Evolutionary conservation across 2,888 invertebrate species (phyloP).

Genomic region (Panopea generosa): DNA sequence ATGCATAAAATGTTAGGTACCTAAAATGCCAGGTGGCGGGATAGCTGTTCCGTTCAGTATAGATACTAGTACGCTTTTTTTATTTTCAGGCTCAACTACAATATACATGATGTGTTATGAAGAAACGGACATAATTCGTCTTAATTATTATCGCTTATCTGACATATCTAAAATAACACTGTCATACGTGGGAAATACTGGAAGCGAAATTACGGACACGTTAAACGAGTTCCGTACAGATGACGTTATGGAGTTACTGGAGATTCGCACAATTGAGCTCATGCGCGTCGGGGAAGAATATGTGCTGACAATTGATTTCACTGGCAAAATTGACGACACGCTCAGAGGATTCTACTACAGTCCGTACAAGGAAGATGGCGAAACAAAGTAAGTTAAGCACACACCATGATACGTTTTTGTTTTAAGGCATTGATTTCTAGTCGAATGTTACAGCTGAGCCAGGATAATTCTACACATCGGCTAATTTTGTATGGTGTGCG

Average conservation of each 20-base stretch:
- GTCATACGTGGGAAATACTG: not conserved
- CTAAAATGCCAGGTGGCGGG: too few species aligned
- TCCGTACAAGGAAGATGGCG: conserved; percentile 43
- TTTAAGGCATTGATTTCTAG: too few species aligned
- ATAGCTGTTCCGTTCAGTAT: too few species aligned
- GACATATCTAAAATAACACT: too few species aligned
- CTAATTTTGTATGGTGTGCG: too few species aligned
- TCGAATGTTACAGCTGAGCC: too few species aligned
- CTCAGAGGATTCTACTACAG: conserved; percentile 48
- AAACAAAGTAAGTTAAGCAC: conserved; percentile 42
- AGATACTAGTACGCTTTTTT: too few species aligned
- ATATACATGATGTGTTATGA: conserved; percentile 31
- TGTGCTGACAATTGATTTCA: conserved; percentile 26
- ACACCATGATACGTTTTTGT: not conserved
- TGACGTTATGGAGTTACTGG: conserved; percentile 23
- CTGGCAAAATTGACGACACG: conserved; percentile 16
- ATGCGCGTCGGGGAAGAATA: conserved; percentile 29
- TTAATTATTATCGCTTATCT: too few species aligned
- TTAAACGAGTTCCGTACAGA: not conserved
- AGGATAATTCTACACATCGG: too few species aligned
- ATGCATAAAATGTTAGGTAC: too few species aligned
- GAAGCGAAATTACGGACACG: not conserved
- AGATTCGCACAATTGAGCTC: not conserved
- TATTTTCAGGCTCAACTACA: conserved; percentile 26
- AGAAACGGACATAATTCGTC: conserved; percentile 24